A percentile compares a stretch with the other conserved stretches of the same genome.
Evolutionary conservation across 2,888 invertebrate genomes (phyloP).

Genomic region (Chaetogeoica ovagalla): DNA sequence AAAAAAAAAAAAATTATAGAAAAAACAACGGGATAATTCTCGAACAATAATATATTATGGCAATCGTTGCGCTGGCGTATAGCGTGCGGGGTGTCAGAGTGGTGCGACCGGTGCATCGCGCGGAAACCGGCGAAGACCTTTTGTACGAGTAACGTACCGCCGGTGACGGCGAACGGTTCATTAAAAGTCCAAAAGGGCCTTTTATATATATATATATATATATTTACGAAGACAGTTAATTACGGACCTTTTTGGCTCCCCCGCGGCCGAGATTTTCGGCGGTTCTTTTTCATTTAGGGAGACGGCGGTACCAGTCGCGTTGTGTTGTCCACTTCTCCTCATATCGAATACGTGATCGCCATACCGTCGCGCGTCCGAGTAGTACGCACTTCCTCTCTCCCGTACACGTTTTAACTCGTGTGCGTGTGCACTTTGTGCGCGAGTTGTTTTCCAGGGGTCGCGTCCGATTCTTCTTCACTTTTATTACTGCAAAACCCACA

Average conservation of each 20-base stretch:
- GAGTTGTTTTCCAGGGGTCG: no score
- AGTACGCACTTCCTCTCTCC: neutral
- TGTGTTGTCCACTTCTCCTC: conserved; percentile 48
- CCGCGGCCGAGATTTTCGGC: conserved; percentile 47
- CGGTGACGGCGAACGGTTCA: conserved; percentile 19
- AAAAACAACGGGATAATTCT: no score
- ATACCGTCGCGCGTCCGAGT: conserved; percentile 2
- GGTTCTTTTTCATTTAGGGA: conserved; percentile 50
- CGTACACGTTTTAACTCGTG: no score
- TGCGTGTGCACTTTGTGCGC: conserved; percentile 23
- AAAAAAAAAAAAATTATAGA: no score
- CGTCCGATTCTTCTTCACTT: neutral
- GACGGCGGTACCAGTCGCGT: neutral
- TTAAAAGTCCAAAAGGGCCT: conserved; percentile 46
- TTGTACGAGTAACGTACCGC: neutral
- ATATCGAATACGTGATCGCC: conserved; percentile 50
- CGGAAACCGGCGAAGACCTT: conserved; percentile 22
- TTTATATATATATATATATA: no score
- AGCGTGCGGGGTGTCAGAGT: no score
- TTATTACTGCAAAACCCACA: neutral
- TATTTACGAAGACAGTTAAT: conserved; percentile 53
- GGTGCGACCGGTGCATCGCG: no score
- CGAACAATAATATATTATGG: no score
- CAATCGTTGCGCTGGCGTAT: no score
- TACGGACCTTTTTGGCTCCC: conserved; percentile 29